Base-by-base conservation (phyloP, 1,140 invertebrate species). In the Pectinophora gossypiella region DNA sequence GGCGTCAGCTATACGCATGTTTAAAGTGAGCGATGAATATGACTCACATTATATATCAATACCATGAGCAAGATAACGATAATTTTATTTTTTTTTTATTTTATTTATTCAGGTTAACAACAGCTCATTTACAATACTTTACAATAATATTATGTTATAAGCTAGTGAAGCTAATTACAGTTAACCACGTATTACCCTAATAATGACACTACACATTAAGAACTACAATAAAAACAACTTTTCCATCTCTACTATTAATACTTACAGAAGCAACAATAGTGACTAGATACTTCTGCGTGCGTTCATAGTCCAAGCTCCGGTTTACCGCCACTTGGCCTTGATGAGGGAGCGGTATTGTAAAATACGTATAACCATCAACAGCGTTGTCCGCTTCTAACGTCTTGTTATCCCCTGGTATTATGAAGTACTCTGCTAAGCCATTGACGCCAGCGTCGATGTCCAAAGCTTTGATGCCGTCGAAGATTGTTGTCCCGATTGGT, bases 311-410 rank as follows among this genome's bases (percentile, higher is more conserved):
- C 64, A 98, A 89, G 19, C 92, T 95, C 62, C 94, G 92, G 70
- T 95, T 95, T n/a, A 98, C 92, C 7, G 95, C 96, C 53, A 98
- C 92, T 70, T 95, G 93, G 56, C 96, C 96, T 82, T 96, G 95
- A 85, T 97, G 95, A 4, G 96, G 95, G 64, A 95, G 90, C 48
- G 95, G 94, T 83, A 97, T 96, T 51, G 92, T 90, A 81, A 97
- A 97, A 68, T 91, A 93, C 15, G 92, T 92, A 76, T 92, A 95
- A 13, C 95, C 95, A 82, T 97, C 95, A 4, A 91, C 93, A 32
- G 92, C 90, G 46, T 91, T 90, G 0, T 51, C 56, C 10, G 60
- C 70, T 27, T 83, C 80, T 56, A 85, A 40, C 0, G 80, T 84
- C 15, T 91, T 90, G 55, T 90, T 89, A 51, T 89, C 89, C 18